Evolutionary conservation across 2,113 vertebrate species (phyloP).

Genomic region (Zosterops hypoxanthus): DNA sequence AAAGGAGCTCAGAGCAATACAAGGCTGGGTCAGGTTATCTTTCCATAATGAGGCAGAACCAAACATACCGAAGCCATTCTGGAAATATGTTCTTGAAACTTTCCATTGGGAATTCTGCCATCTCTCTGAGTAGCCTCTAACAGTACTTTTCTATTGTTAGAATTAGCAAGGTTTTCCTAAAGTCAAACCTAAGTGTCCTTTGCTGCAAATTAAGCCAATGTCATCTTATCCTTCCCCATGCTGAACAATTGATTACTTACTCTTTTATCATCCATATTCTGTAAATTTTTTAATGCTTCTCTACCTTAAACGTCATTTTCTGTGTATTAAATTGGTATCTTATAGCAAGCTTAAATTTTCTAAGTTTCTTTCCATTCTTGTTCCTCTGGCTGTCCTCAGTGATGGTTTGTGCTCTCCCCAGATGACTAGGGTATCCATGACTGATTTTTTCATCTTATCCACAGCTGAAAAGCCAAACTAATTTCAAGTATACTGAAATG

Average conservation of each 20-base stretch:
- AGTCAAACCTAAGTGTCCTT: constrained; percentile 5
- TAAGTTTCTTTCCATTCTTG: not conserved
- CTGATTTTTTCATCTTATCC: not conserved
- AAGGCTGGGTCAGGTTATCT: not conserved
- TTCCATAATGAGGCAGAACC: not conserved
- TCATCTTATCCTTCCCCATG: not conserved
- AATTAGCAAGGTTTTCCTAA: constrained; percentile 27
- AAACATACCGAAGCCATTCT: not conserved
- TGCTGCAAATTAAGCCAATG: constrained; percentile 6
- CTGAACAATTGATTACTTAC: not conserved
- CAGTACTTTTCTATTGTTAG: constrained; percentile 5
- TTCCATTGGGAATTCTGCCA: constrained; percentile 12
- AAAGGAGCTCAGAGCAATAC: not conserved
- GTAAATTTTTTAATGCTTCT: not conserved
- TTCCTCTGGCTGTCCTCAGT: not conserved
- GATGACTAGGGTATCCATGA: not conserved
- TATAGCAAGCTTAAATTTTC: not conserved
- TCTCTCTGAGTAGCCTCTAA: not conserved
- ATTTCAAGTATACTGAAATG: not conserved
- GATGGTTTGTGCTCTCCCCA: not conserved
- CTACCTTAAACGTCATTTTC: not conserved
- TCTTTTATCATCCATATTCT: not conserved
- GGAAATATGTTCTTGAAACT: not conserved
- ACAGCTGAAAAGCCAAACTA: not conserved
- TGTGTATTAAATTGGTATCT: not conserved